Conservation (phyloP, 37 sponge, comb jelly and placozoan species). For the Hexactinellida sp. region DNA sequence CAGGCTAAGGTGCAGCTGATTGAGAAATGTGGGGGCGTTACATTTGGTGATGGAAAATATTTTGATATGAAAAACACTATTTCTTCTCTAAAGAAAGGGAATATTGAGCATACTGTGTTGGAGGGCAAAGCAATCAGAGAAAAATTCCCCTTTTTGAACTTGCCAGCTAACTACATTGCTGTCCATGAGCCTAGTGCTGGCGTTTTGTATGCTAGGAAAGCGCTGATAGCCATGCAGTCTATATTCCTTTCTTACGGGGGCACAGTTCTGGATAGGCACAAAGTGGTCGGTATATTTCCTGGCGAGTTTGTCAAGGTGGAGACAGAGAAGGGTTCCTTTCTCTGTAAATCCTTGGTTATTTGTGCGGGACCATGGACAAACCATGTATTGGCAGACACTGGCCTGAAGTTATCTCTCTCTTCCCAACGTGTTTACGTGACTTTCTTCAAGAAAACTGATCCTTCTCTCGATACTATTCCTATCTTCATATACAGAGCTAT, state of each 20-base stretch:
- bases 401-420: constrained; percentile 35
- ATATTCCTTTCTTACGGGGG: constrained; percentile 50
- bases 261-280: constrained; percentile 30
- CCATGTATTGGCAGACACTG: constrained; percentile 22
- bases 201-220: constrained; percentile 33
- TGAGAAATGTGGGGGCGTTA: not conserved
- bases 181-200: constrained; percentile 50
- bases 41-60: not conserved
- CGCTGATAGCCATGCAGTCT: constrained; percentile 41
- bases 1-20: constrained; percentile 35
- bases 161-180: constrained; percentile 39
- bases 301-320: constrained; percentile 29
- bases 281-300: constrained; percentile 43
- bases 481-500: constrained; percentile 24
- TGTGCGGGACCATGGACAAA: constrained; percentile 66
- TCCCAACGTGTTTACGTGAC: not conserved
- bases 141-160: constrained; percentile 21
- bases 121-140: not conserved
- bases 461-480: constrained; percentile 23
- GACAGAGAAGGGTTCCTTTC: constrained; percentile 34
- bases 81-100: not conserved
- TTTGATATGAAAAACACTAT: not conserved
- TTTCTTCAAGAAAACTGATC: not conserved
- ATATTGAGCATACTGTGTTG: not conserved
- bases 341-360: constrained; percentile 36